phyloP scores from a whole-genome alignment of 1,140 invertebrate species.

The Brachystomella parvula region DNA sequence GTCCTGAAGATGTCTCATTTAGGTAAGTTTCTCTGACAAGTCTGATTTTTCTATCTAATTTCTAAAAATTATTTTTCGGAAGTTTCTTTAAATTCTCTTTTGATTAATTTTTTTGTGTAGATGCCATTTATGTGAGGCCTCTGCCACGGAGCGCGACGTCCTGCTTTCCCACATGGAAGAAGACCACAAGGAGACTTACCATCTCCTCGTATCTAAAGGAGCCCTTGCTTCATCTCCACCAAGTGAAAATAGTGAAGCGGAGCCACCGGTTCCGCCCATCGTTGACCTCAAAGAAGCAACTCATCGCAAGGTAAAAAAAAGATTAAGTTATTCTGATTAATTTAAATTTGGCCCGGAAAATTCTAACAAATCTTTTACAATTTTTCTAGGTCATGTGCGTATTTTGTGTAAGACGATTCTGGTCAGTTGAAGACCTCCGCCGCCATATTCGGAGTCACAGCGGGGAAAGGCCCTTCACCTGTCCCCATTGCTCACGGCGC shows the following conservation, averaged over 20 bases:
- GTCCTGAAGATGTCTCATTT: constrained; percentile 34
- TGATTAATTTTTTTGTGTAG: constrained; percentile 46
- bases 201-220: constrained; percentile 66
- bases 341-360: neutral
- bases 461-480: constrained; percentile 69
- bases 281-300: constrained; percentile 27
- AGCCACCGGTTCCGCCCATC: neutral
- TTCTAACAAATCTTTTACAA: neutral
- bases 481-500: constrained; percentile 58
- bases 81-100: neutral
- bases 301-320: constrained; percentile 25
- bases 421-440: constrained; percentile 84
- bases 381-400: constrained; percentile 71
- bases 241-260: constrained; percentile 32
- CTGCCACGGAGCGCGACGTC: constrained; percentile 66
- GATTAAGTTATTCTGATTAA: neutral
- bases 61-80: neutral
- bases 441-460: constrained; percentile 86
- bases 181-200: constrained; percentile 39
- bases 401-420: constrained; percentile 83
- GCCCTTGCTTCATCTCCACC: constrained; percentile 48
- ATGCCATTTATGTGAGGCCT: constrained; percentile 83
- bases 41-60: neutral
- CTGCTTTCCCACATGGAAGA: constrained; percentile 60
- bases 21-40: constrained; percentile 10